These are phyloP conservation scores for Sebastes matsubarae DNA, from an alignment of 2,797 vertebrate genomes.

Conservation along the genomic window DNA sequence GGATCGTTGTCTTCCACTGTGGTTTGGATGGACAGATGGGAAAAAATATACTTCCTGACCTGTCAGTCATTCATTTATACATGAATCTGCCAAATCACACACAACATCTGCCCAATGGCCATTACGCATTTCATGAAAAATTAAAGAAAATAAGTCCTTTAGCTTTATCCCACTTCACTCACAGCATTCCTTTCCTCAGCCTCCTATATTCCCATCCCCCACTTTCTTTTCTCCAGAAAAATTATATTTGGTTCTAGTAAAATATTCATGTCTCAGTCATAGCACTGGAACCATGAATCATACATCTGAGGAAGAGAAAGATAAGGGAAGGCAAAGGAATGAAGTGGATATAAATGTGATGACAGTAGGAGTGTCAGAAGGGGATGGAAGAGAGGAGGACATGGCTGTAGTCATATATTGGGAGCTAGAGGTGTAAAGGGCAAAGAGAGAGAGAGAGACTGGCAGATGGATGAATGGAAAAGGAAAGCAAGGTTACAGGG, in stretches of 20 bases:
- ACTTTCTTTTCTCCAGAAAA: slow-evolving; percentile 45
- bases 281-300: slow-evolving; percentile 68
- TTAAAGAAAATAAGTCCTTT: neutral
- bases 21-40: neutral
- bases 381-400: neutral
- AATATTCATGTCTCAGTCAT: slow-evolving; percentile 71
- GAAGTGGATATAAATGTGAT: slow-evolving; percentile 42
- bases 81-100: neutral
- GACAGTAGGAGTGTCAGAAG: neutral
- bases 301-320: slow-evolving; percentile 54
- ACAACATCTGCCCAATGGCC: neutral
- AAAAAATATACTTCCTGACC: neutral
- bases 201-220: neutral
- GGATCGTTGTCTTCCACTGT: neutral
- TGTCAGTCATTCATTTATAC: neutral
- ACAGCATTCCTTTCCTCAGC: slow-evolving; percentile 25
- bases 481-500: slow-evolving; percentile 1
- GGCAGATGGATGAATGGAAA: slow-evolving; percentile 6
- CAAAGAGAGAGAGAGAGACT: neutral
- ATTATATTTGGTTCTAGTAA: slow-evolving; percentile 69
- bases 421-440: neutral
- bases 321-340: slow-evolving; percentile 9
- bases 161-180: neutral
- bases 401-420: neutral
- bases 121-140: neutral